Evolutionary conservation across 2,797 vertebrate species (phyloP).

Genomic region (Crenichthys baileyi): DNA sequence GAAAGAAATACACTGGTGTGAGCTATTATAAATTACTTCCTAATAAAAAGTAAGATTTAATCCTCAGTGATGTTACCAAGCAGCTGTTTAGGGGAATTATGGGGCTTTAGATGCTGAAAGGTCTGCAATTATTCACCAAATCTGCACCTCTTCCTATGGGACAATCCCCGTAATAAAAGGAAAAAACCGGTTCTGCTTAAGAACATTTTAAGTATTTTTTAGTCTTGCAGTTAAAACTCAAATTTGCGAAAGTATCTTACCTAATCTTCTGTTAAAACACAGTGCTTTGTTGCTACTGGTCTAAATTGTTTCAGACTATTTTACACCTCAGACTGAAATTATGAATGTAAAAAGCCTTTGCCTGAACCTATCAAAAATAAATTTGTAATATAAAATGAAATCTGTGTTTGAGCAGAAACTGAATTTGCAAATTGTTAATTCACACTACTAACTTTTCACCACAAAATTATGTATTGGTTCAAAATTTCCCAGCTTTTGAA

Average conservation of each 20-base stretch:
- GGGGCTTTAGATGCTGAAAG: neutral
- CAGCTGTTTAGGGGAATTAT: neutral
- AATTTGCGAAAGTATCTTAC: neutral
- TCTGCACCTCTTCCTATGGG: neutral
- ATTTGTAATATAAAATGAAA: neutral
- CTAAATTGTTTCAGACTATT: neutral
- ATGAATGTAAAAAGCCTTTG: neutral
- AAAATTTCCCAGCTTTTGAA: neutral
- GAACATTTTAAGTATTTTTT: neutral
- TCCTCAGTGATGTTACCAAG: neutral
- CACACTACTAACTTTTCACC: neutral
- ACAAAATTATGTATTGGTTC: neutral
- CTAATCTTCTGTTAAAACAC: neutral
- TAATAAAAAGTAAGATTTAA: neutral
- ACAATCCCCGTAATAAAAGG: neutral
- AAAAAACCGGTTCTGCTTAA: neutral
- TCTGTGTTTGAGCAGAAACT: neutral
- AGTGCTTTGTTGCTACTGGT: neutral
- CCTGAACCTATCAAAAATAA: neutral
- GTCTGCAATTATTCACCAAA: neutral
- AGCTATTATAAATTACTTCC: neutral
- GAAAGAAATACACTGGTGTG: neutral
- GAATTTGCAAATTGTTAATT: neutral
- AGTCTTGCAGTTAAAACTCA: neutral
- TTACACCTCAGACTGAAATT: neutral